phyloP scores from a whole-genome alignment of 2,797 vertebrate species.

The Phataginus tricuspis region DNA sequence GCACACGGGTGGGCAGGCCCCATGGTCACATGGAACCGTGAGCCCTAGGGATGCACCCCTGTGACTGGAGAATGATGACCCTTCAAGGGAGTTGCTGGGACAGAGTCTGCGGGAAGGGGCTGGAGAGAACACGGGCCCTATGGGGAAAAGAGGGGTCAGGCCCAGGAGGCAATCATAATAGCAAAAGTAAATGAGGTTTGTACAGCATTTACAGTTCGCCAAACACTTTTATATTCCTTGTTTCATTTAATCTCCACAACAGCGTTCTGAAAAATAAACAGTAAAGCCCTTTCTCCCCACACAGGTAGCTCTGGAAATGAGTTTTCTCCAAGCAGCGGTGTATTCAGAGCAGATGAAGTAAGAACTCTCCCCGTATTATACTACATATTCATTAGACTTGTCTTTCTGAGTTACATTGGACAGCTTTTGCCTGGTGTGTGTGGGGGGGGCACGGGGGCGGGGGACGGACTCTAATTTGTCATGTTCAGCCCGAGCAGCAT shows the following conservation, averaged over 20 bases:
- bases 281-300: not conserved
- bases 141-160: not conserved
- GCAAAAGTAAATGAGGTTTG: conserved; percentile 6
- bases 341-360: conserved; percentile 38
- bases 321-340: not conserved
- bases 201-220: not conserved
- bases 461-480: not conserved
- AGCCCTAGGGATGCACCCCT: not conserved
- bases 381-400: conserved; percentile 46
- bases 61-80: not conserved
- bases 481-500: not conserved
- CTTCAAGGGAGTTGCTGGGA: not conserved
- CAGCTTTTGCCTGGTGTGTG: not conserved
- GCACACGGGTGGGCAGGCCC: rapidly evolving
- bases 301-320: not conserved
- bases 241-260: conserved; percentile 43
- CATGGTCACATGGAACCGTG: not conserved
- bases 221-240: conserved; percentile 15
- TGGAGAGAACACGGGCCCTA: not conserved
- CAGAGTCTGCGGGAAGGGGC: not conserved
- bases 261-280: conserved; percentile 45
- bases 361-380: conserved; percentile 11
- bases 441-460: not conserved
- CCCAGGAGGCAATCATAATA: not conserved
- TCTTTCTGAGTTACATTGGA: conserved; percentile 3